Conservation (phyloP, 2,888 invertebrate genomes). For the Serrognathus titanus region DNA sequence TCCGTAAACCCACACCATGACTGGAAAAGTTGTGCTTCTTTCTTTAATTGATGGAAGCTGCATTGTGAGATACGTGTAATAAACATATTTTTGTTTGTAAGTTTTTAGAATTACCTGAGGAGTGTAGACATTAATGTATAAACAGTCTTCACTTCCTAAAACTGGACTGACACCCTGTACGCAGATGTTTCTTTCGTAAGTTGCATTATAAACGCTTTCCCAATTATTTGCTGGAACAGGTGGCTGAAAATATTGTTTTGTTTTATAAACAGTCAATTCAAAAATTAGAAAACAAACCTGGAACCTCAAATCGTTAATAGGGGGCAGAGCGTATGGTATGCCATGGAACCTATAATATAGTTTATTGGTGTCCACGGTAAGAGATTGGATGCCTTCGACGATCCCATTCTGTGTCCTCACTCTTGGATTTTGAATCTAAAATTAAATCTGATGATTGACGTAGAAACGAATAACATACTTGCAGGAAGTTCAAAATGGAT, state of each 20-base stretch:
- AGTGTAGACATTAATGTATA: slow-evolving; percentile 34
- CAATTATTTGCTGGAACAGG: slow-evolving; percentile 11
- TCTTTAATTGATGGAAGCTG: neutral
- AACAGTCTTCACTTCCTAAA: slow-evolving; percentile 34
- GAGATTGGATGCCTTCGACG: neutral
- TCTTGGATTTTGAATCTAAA: neutral
- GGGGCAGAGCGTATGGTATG: neutral
- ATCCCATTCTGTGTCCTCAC: neutral
- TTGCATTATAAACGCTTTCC: slow-evolving; percentile 23
- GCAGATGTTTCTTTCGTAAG: slow-evolving; percentile 20
- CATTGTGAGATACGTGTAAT: too few species aligned
- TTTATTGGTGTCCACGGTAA: neutral
- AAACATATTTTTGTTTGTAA: too few species aligned
- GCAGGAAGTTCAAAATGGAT: too few species aligned
- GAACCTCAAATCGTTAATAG: neutral
- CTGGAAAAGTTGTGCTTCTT: slow-evolving; percentile 27
- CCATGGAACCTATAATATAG: neutral
- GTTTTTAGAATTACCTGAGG: slow-evolving; percentile 12
- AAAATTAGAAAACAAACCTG: neutral
- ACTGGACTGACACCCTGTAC: slow-evolving; percentile 17
- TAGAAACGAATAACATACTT: too few species aligned
- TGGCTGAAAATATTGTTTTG: neutral
- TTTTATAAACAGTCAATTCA: neutral
- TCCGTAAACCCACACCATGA: slow-evolving; percentile 40
- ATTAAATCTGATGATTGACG: too few species aligned